Conservation (phyloP, 1,140 invertebrate genomes). For the Nixonia krombeini region DNA sequence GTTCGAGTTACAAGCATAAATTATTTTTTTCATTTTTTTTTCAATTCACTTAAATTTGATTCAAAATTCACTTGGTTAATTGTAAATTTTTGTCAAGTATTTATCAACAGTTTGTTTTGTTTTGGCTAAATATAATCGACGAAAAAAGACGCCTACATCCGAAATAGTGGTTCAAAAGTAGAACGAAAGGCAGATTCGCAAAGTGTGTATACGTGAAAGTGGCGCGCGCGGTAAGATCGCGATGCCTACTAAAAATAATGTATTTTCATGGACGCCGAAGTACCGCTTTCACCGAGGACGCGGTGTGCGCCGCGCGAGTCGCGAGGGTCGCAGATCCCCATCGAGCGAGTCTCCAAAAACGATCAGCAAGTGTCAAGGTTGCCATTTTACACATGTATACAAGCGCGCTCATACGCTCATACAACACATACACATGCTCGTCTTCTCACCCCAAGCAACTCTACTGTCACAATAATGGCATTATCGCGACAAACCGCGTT, state of each 20-base stretch:
- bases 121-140: too few species aligned
- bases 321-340: conserved; percentile 4
- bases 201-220: conserved; percentile 31
- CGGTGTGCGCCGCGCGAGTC: conserved; percentile 2
- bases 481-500: conserved; percentile 34
- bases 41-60: not conserved
- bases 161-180: too few species aligned
- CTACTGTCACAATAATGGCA: conserved; percentile 60
- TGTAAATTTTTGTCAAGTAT: too few species aligned
- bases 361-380: conserved; percentile 67
- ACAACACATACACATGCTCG: conserved; percentile 15
- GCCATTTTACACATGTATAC: conserved; percentile 58
- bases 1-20: too few species aligned
- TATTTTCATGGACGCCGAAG: conserved; percentile 22
- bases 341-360: conserved; percentile 51
- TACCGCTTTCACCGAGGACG: conserved; percentile 33
- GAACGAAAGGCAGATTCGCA: conserved; percentile 16
- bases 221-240: conserved; percentile 16
- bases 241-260: conserved; percentile 10
- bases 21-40: not conserved
- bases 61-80: not conserved
- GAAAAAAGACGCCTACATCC: too few species aligned
- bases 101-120: too few species aligned
- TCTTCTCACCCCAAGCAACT: conserved; percentile 26
- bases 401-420: conserved; percentile 22